Evolutionary conservation across 2,113 vertebrate genomes (phyloP), one percentile per base, ranked within the genome.

Genomic region (Calyptommatus sinebrachiatus): DNA sequence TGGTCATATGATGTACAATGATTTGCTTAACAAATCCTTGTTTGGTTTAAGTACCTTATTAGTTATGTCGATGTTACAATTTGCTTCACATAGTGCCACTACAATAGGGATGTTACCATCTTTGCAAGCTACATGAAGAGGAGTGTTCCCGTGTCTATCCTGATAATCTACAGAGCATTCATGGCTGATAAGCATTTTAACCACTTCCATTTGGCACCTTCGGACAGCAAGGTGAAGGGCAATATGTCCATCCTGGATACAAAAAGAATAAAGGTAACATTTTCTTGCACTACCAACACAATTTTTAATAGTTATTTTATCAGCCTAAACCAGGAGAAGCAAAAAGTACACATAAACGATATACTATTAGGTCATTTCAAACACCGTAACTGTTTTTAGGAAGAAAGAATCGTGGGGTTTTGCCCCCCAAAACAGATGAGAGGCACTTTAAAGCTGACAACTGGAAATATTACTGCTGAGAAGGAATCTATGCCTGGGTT

Each of bases 51-150:
- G 86, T 83, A 98, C 98, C 96, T 99, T 99, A 91, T 99, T 99
- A 69, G 96, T 91, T 35, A 98, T 84, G 92, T 99, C 98, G 53
- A 99, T 90, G 87, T 81, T 94, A 79, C 97, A 98, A 76, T 86
- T 94, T 73, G 97, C 95, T 53, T 92, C 93, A 87, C 97, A 98
- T 53, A 99, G 95, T 4, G 96, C 93, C 73, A 90, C 91, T 88
- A 98, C 96, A 22, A 99, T 91, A 5, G 97, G 94, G 77, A 97
- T 83, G 5, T 96, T 98, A n/a, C 98, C 97, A 53, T 99, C 98
- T 90, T 99, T 99, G 90, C 97, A 98, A 83, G 98, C 98, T 79
- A 99, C 96, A 1, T 99, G 98, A 75, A 99, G 92, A 0, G 98
- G 96, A 0, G 97, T 97, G 91, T 99, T 99, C 73, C 97, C 98